Evolutionary conservation across 2,888 invertebrate species (phyloP).

Genomic region (Plusia festucae): DNA sequence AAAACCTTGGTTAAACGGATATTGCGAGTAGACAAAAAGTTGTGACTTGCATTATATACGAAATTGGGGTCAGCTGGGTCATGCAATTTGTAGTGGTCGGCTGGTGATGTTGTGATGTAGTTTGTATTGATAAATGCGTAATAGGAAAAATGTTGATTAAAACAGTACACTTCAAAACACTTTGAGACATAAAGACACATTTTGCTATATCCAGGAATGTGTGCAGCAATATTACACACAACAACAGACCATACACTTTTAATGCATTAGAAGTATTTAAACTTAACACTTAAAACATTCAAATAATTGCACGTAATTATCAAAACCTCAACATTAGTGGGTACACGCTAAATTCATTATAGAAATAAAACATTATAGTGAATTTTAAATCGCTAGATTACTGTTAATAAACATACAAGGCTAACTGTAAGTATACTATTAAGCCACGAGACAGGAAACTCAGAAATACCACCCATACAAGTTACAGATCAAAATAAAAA

Average conservation of each 20-base stretch:
- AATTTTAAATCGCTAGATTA: conserved; percentile 50
- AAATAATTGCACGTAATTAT: conserved; percentile 24
- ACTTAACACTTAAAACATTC: conserved; percentile 4
- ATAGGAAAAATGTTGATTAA: no score
- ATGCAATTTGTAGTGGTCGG: conserved; percentile 42
- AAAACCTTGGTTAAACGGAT: conserved; percentile 60
- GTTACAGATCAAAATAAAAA: no score
- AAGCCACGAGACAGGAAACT: conserved; percentile 10
- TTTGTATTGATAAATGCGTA: not conserved
- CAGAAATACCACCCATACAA: conserved; percentile 16
- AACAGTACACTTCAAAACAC: no score
- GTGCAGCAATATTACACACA: no score
- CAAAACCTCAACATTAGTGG: conserved; percentile 45
- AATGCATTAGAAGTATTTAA: not conserved
- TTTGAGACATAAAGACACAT: no score
- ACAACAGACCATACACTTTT: not conserved
- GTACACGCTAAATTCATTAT: conserved; percentile 49
- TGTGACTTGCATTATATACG: conserved; percentile 65
- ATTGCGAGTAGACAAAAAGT: conserved; percentile 57
- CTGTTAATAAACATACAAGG: conserved; percentile 59
- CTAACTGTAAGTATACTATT: conserved; percentile 50
- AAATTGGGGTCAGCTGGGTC: conserved; percentile 62
- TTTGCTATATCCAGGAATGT: no score
- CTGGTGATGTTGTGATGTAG: conserved; percentile 28
- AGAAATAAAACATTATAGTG: conserved; percentile 50